These are phyloP conservation scores for Hippocampus kuda DNA, from an alignment of 2,797 vertebrate genomes.

Conservation along the genomic window DNA sequence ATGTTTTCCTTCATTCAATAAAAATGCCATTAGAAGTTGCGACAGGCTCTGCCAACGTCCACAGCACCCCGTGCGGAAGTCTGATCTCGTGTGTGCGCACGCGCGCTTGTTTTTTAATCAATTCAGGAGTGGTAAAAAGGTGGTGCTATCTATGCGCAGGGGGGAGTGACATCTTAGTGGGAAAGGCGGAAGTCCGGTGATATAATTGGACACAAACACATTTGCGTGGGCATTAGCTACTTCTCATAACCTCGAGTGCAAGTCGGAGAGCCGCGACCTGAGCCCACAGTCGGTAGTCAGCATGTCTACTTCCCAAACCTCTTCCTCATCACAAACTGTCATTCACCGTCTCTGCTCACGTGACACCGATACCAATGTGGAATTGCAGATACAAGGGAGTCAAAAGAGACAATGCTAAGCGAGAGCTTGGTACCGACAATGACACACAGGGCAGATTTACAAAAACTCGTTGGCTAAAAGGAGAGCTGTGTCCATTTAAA, in stretches of 20 bases:
- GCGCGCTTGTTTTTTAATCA: conserved; percentile 30
- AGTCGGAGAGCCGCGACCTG: neutral
- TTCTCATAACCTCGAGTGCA: neutral
- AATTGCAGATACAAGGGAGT: neutral
- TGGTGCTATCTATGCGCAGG: conserved; percentile 55
- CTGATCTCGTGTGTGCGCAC: neutral
- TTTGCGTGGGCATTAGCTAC: neutral
- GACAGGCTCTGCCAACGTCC: conserved; percentile 49
- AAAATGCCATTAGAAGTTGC: conserved; percentile 31
- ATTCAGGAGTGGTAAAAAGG: conserved; percentile 52
- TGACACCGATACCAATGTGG: neutral
- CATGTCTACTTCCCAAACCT: no score
- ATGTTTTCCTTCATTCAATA: conserved; percentile 29
- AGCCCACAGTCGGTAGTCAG: neutral
- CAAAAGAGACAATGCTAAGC: neutral
- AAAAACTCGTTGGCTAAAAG: conserved; percentile 13
- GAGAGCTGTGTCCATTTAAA: conserved; percentile 27
- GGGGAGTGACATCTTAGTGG: conserved; percentile 39
- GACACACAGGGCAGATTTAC: conserved; percentile 3
- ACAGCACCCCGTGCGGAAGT: conserved; percentile 47
- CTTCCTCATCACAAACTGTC: neutral
- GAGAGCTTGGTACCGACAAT: neutral
- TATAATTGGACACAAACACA: conserved; percentile 1
- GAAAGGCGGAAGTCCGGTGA: neutral
- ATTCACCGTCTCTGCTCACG: neutral